A percentile compares a stretch with the other conserved stretches of the same genome.
Evolutionary conservation across 2,888 invertebrate species (phyloP).

Genomic region (Schizaphis graminum): DNA sequence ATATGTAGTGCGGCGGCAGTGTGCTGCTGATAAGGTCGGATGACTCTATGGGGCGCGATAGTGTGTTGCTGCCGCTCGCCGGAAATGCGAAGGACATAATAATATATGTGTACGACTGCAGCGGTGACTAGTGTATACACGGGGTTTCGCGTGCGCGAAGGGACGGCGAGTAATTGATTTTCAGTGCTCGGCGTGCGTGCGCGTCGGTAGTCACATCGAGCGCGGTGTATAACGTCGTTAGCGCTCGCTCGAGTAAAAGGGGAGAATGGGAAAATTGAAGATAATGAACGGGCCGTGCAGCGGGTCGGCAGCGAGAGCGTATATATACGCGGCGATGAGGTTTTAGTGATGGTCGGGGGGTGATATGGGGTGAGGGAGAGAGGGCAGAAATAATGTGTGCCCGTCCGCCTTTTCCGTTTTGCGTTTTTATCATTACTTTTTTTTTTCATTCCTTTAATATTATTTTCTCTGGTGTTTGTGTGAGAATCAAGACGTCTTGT

Average conservation of each 20-base stretch:
- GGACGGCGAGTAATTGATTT: conserved; percentile 50
- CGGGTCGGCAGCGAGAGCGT: background rate
- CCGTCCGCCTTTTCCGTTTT: conserved; percentile 42
- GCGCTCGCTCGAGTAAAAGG: conserved; percentile 51
- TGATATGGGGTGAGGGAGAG: background rate
- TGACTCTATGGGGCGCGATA: background rate
- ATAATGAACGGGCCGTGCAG: conserved; percentile 52
- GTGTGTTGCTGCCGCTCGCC: background rate
- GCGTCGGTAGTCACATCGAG: background rate
- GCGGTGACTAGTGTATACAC: background rate
- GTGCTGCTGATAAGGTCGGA: conserved; percentile 42
- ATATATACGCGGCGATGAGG: background rate
- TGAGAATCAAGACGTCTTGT: conserved; percentile 22
- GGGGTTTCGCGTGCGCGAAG: conserved; percentile 25
- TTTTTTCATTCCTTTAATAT: background rate
- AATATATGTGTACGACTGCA: background rate
- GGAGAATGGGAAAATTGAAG: conserved; percentile 65
- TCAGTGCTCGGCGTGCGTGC: background rate
- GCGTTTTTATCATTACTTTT: conserved; percentile 44
- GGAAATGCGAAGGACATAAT: conserved; percentile 34
- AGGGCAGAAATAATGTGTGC: conserved; percentile 4
- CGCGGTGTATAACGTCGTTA: conserved; percentile 59
- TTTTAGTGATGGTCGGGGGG: background rate
- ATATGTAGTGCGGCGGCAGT: background rate
- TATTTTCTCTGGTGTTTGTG: background rate